Percentiles rank a stretch among this genome's conserved stretches.
phyloP scores from a whole-genome alignment of 2,888 invertebrate species.

The Harpalus rubripes region DNA sequence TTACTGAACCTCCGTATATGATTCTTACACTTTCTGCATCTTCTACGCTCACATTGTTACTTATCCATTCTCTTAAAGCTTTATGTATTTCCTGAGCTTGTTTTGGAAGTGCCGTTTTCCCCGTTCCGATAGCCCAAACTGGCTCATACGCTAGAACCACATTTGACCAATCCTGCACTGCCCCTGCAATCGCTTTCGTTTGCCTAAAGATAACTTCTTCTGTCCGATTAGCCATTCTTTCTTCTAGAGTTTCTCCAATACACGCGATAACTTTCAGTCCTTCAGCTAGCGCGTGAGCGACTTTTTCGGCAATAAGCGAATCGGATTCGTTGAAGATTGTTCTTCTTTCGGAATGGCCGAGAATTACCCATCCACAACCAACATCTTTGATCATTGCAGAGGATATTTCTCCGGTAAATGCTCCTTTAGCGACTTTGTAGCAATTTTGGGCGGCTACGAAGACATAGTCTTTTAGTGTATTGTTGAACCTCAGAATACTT shows the following conservation, averaged over 20 bases:
- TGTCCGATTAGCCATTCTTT: conserved; percentile 95
- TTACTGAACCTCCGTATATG: conserved; percentile 99
- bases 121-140: conserved; percentile 99
- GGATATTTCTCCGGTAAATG: conserved; percentile 97
- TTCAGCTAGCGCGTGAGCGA: conserved; percentile 85
- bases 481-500: no score
- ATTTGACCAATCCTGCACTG: conserved; percentile 85
- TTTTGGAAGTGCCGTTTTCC: conserved; percentile 97
- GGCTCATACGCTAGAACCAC: conserved; percentile 99
- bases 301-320: conserved; percentile 88
- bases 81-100: conserved; percentile 98
- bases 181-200: conserved; percentile 89
- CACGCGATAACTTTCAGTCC: conserved; percentile 95
- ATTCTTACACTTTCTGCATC: conserved; percentile 91
- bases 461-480: no score
- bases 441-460: conserved; percentile 95
- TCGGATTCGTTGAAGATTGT: conserved; percentile 95
- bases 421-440: conserved; percentile 95
- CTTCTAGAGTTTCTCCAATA: conserved; percentile 97
- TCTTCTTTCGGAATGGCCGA: conserved; percentile 98
- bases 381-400: conserved; percentile 98
- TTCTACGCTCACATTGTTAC: conserved; percentile 86
- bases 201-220: conserved; percentile 97
- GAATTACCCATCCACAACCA: conserved; percentile 95
- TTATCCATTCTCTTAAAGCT: conserved; percentile 91